Evolutionary conservation across 2,888 invertebrate species (phyloP), one percentile per base, ranked within the genome.

Genomic region (Campoplex capitator): DNA sequence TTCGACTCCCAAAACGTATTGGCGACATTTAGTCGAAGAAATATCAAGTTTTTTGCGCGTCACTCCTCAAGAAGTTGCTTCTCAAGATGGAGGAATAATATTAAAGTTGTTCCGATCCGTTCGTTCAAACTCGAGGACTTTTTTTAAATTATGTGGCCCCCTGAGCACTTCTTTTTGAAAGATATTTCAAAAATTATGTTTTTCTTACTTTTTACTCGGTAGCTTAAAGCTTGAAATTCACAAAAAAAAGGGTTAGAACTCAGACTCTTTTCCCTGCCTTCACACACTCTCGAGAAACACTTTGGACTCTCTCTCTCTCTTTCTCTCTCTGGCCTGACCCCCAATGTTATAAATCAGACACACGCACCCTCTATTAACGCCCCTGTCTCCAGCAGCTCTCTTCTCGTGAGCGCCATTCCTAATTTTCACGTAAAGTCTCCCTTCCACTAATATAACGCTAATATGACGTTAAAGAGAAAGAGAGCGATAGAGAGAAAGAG

Each of bases 291-390:
- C 42, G 23, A 42, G 28, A 38, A 56, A 56, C 75, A 62, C 75
- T 58, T 62, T 42, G 18, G 16, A 28, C 65, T 38, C 38, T 38
- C 38, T 23, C 23, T 23, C 23, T 23, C 23, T 38, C 38, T 38
- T 1, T 38, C 38, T 76, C 62, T 88, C 89, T 88, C 88, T 77
- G 35, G 75, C 18, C 70, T 71, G 56, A 51, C 76, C 89, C 70
- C 87, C 86, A 89, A 88, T 90, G 91, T 92, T 91, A 93, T 93
- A 93, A 93, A 93, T 93, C 92, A 93, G 91, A 91, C 90, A 92
- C 93, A 93, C 92, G 92, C 92, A 91, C 92, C 92, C 91, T 91
- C 92, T 92, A 93, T 93, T 92, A 93, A 92, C 91, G 90, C 91
- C 91, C 91, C 92, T 92, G 92, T 92, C 92, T 91, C 89, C 89